phyloP scores from a whole-genome alignment of 2,888 invertebrate species.

The Eurois occulta region DNA sequence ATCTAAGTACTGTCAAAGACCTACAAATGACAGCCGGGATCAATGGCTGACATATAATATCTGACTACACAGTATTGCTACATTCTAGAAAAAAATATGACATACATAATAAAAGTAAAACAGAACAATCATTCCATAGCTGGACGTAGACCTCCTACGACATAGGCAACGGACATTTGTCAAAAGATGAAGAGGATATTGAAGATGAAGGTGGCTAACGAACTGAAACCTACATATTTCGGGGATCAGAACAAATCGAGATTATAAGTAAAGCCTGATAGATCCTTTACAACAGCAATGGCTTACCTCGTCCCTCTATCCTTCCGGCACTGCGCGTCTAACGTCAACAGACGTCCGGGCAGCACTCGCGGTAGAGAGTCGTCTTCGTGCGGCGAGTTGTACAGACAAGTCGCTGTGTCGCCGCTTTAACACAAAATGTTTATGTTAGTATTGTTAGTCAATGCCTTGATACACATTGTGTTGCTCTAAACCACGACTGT shows the following conservation, averaged over 20 bases:
- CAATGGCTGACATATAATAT: too few relatives aligned
- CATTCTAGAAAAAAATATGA: neutral
- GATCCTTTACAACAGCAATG: neutral
- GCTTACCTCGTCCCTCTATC: conserved; percentile 95
- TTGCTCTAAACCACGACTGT: neutral
- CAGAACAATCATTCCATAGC: neutral
- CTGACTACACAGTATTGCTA: neutral
- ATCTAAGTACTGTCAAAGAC: too few relatives aligned
- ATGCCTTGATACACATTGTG: neutral
- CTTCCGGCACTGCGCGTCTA: conserved; percentile 98
- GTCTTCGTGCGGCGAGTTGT: conserved; percentile 98
- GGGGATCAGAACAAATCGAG: neutral
- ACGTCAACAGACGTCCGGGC: conserved; percentile 96
- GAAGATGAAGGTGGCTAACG: neutral
- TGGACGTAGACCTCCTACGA: neutral
- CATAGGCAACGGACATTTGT: neutral
- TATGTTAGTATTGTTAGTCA: neutral
- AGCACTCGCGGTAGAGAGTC: conserved; percentile 96
- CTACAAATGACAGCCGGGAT: too few relatives aligned
- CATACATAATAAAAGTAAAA: neutral
- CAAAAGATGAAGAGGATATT: neutral
- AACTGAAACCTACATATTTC: neutral
- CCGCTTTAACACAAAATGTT: conserved; percentile 91
- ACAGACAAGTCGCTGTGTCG: conserved; percentile 97
- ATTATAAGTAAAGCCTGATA: neutral